These are phyloP conservation scores for Saccopteryx bilineata DNA, from an alignment of 2,113 vertebrate species.

Conservation along the genomic window DNA sequence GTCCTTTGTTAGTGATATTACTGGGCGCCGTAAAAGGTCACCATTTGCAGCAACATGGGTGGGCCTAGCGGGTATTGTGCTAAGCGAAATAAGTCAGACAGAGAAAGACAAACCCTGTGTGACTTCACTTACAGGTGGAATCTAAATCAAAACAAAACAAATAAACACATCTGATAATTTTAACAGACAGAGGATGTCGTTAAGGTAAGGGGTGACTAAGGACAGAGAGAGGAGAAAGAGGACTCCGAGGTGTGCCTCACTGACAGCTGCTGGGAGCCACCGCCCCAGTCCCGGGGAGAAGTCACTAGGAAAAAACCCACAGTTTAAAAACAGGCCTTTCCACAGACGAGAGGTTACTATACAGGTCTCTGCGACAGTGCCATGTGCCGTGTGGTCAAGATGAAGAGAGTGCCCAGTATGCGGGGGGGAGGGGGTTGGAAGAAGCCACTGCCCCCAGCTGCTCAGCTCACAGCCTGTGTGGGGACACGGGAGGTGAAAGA, in stretches of 20 bases:
- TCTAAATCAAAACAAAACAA: neutral
- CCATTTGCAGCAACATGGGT: neutral
- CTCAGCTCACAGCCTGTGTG: neutral
- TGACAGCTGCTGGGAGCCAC: neutral
- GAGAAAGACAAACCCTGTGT: neutral
- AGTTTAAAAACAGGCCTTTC: neutral
- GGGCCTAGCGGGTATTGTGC: neutral
- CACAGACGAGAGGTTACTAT: neutral
- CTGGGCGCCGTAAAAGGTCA: neutral
- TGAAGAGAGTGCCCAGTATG: neutral
- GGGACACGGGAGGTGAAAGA: neutral
- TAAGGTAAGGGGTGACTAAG: neutral
- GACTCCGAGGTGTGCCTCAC: neutral
- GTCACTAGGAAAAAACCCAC: neutral
- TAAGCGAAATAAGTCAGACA: neutral
- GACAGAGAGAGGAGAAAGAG: neutral
- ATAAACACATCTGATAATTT: neutral
- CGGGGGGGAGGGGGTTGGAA: fast-evolving
- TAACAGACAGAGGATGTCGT: neutral
- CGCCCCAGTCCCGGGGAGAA: fast-evolving
- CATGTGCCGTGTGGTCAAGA: neutral
- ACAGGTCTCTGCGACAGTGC: neutral
- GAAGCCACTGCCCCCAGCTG: fast-evolving
- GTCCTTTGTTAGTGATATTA: fast-evolving
- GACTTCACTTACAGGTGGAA: too few species aligned